Evolutionary conservation across 2,113 vertebrate species (phyloP), one percentile per base, ranked within the genome.

Genomic region (Xiphophorus couchianus): DNA sequence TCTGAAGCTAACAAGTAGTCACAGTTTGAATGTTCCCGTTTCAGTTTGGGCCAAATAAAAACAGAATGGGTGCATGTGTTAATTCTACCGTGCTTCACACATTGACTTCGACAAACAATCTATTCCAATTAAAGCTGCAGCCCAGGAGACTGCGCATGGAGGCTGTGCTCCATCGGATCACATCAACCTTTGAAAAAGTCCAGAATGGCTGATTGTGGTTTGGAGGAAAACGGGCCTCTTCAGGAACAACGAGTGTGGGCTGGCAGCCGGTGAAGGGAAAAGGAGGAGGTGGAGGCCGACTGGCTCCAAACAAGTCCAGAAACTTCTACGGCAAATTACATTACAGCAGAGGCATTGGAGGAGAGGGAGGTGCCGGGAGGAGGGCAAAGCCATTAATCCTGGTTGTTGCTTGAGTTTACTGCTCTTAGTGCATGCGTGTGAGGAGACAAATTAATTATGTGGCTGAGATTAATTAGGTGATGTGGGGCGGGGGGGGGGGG

Each of bases 81-180:
- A 78, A 78, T 91, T 92, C 88, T 91, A 85, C 88, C 3, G 74
- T 73, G 79, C 64, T 87, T 93, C 90, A 85, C 90, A 82, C 85
- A 86, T 76, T 84, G 81, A 89, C 72, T 66, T 73, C 69, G 87
- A 91, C 89, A 85, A 93, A 92, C 89, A 89, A 91, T 93, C 93
- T 88, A 91, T 92, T 93, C 88, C 86, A 93, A 93, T 93, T 93
- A 93, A 91, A 89, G 82, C 83, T 73, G 84, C 76, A 82, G 81
- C 73, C 79, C 76, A 44, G 82, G 82, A 80, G 78, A 86, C 85
- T 78, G 82, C 82, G 82, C 78, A 73, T 76, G 76, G 80, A 58
- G 77, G 76, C 75, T 44, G 60, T 71, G 87, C 85, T 90, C 72
- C 82, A 87, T 67, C 73, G 82, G 80, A 88, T 91, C 91, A 86